These are phyloP conservation scores for Dolichomitus sp. DNA, from an alignment of 2,888 invertebrate genomes.

Conservation along the genomic window DNA sequence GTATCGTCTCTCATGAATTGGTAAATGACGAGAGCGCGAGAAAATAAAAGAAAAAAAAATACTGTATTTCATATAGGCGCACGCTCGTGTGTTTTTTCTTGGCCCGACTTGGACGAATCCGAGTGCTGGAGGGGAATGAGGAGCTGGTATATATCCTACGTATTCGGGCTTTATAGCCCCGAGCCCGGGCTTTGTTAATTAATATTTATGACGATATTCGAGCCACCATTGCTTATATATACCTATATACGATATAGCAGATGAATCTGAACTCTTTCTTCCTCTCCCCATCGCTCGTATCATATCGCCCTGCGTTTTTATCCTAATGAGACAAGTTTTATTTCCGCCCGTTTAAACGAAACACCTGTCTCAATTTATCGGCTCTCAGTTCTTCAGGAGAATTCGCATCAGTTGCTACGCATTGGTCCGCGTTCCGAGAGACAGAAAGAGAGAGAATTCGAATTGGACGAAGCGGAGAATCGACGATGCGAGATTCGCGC, in stretches of 20 bases:
- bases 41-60: slow-evolving; percentile 29
- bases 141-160: slow-evolving; percentile 37
- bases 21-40: slow-evolving; percentile 41
- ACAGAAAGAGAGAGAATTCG: slow-evolving; percentile 29
- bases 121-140: not conserved
- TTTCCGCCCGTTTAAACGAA: slow-evolving; percentile 61
- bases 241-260: slow-evolving; percentile 2
- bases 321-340: slow-evolving; percentile 69
- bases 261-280: slow-evolving; percentile 36
- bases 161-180: slow-evolving; percentile 60
- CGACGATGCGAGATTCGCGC: slow-evolving; percentile 56
- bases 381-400: slow-evolving; percentile 38
- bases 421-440: not conserved
- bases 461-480: slow-evolving; percentile 58
- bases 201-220: slow-evolving; percentile 69
- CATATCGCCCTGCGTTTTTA: slow-evolving; percentile 46
- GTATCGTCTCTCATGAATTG: slow-evolving; percentile 45
- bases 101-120: not conserved
- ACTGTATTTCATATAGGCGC: slow-evolving; percentile 44
- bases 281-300: slow-evolving; percentile 21
- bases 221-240: slow-evolving; percentile 8
- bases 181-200: slow-evolving; percentile 64
- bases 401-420: slow-evolving; percentile 47
- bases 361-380: slow-evolving; percentile 69
- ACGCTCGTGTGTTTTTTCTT: slow-evolving; percentile 23